Evolutionary conservation across 2,888 invertebrate species (phyloP).

Genomic region (Amitus sp.): DNA sequence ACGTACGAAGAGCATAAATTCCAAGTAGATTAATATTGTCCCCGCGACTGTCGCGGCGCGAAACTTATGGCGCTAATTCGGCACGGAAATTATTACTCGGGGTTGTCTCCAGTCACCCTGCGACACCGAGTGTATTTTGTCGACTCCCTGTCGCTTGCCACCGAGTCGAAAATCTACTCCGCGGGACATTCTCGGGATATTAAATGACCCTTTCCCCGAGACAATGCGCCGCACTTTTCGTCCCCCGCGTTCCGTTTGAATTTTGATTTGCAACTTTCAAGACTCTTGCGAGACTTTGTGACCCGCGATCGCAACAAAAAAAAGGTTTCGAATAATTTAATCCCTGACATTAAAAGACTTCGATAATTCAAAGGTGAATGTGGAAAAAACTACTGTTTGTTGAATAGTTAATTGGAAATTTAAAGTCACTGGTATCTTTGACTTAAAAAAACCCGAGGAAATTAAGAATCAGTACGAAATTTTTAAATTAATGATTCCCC

Average conservation of each 20-base stretch:
- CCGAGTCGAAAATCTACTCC: conserved; percentile 25
- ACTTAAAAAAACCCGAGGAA: too few species aligned
- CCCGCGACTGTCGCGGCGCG: conserved; percentile 58
- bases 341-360: too few species aligned
- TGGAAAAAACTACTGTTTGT: too few species aligned
- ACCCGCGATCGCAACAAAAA: too few species aligned
- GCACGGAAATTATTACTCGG: conserved; percentile 61
- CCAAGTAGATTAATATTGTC: conserved; percentile 66
- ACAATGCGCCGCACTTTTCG: conserved; percentile 23
- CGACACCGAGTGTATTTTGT: conserved; percentile 55
- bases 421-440: too few species aligned
- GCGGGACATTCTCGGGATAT: conserved; percentile 41
- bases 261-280: neutral
- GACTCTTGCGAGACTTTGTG: neutral
- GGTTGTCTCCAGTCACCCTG: conserved; percentile 53
- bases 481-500: too few species aligned
- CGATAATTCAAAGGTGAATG: too few species aligned
- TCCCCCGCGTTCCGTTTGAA: neutral
- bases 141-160: conserved; percentile 40
- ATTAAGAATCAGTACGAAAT: too few species aligned
- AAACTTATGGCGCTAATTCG: conserved; percentile 65
- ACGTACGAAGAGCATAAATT: conserved; percentile 63
- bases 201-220: conserved; percentile 32
- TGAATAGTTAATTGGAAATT: too few species aligned
- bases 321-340: too few species aligned